These are phyloP conservation scores for Marasmarcha lunaedactyla DNA, from an alignment of 2,888 invertebrate genomes.

Conservation along the genomic window DNA sequence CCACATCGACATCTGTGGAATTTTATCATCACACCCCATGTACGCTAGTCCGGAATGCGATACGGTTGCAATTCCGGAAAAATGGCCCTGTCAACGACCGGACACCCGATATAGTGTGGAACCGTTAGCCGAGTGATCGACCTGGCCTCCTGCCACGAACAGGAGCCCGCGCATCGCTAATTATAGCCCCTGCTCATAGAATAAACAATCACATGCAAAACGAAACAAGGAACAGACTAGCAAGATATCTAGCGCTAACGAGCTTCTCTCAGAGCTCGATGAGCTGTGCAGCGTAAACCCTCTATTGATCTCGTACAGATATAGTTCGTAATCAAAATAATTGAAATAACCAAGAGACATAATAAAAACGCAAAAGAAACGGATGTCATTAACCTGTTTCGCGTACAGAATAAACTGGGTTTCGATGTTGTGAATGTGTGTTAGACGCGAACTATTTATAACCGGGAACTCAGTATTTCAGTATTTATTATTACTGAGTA, in stretches of 20 bases:
- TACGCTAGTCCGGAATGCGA: slow-evolving; percentile 1
- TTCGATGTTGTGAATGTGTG: too few species aligned
- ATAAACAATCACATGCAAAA: slow-evolving; percentile 43
- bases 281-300: not conserved
- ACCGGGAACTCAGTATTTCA: too few species aligned
- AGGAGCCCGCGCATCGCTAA: slow-evolving; percentile 47
- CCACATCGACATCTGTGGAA: too few species aligned
- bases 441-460: too few species aligned
- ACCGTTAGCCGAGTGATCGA: slow-evolving; percentile 65
- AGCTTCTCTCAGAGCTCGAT: not conserved
- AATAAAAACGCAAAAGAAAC: too few species aligned
- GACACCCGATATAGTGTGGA: slow-evolving; percentile 50
- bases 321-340: too few species aligned
- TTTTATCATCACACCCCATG: not conserved
- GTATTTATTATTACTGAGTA: slow-evolving; percentile 10
- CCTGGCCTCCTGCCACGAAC: slow-evolving; percentile 60
- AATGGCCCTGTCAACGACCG: slow-evolving; percentile 58
- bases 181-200: slow-evolving; percentile 42
- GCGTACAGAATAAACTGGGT: too few species aligned
- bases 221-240: slow-evolving; percentile 35
- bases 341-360: too few species aligned
- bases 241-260: slow-evolving; percentile 8
- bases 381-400: too few species aligned
- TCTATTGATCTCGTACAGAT: not conserved
- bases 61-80: slow-evolving; percentile 34